Conservation (phyloP, 2,797 vertebrate species). For the Salarias fasciatus region DNA sequence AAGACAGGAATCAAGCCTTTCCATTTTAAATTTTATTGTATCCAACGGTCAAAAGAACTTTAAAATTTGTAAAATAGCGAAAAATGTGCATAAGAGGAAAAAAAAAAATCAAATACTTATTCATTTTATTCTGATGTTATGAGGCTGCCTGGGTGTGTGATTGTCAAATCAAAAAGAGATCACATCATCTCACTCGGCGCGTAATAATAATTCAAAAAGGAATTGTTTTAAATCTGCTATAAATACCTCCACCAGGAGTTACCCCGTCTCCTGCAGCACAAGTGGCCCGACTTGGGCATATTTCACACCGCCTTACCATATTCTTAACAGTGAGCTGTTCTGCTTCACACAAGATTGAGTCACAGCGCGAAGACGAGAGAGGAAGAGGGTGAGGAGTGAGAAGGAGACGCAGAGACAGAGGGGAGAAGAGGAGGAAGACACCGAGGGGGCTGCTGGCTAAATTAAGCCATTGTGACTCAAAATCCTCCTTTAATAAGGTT, state of each 20-base stretch:
- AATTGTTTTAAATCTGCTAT: conserved; percentile 32
- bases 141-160: neutral
- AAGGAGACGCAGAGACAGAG: conserved; percentile 59
- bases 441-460: conserved; percentile 95
- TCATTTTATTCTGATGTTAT: neutral
- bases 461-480: conserved; percentile 99
- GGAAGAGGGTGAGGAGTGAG: conserved; percentile 55
- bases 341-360: conserved; percentile 84
- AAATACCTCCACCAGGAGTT: conserved; percentile 41
- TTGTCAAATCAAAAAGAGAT: conserved; percentile 3
- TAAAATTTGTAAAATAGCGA: neutral
- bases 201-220: neutral
- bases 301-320: conserved; percentile 75
- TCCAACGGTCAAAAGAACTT: neutral
- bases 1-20: neutral
- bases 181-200: conserved; percentile 3
- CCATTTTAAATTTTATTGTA: neutral
- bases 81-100: neutral
- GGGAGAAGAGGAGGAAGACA: conserved; percentile 66
- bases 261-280: conserved; percentile 34
- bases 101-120: too few species aligned
- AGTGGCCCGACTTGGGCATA: conserved; percentile 56
- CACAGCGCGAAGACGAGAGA: conserved; percentile 54
- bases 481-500: conserved; percentile 99
- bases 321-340: conserved; percentile 79